These are phyloP conservation scores for Acanthosepion pharaonis DNA, from an alignment of 2,888 invertebrate genomes.

Conservation along the genomic window DNA sequence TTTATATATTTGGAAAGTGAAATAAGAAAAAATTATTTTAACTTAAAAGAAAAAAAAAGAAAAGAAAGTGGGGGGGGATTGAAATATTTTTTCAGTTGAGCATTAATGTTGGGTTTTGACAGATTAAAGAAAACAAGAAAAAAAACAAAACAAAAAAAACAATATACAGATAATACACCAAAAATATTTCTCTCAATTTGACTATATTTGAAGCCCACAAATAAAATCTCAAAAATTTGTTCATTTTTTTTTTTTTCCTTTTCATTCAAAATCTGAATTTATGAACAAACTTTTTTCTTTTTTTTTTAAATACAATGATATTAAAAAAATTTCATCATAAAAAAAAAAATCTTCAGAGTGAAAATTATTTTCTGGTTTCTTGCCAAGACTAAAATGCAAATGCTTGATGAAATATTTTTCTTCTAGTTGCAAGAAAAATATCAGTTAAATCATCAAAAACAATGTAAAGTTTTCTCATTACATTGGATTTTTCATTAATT, in stretches of 20 bases:
- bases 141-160: too few species aligned
- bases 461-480: neutral
- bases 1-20: neutral
- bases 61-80: neutral
- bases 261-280: too few species aligned
- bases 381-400: neutral
- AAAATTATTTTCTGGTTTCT: neutral
- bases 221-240: neutral
- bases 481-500: neutral
- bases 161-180: neutral
- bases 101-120: neutral
- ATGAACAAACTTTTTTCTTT: too few species aligned
- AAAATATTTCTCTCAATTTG: neutral
- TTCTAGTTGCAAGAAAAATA: too few species aligned
- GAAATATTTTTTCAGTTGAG: neutral
- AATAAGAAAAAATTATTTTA: neutral
- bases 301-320: too few species aligned
- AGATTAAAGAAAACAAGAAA: neutral
- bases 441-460: neutral
- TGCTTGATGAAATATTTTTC: too few species aligned
- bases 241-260: too few species aligned
- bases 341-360: neutral
- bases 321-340: neutral
- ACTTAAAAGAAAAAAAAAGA: neutral
- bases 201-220: neutral